phyloP scores from a whole-genome alignment of 2,113 vertebrate genomes.

The cattle (Bos taurus) region DNA sequence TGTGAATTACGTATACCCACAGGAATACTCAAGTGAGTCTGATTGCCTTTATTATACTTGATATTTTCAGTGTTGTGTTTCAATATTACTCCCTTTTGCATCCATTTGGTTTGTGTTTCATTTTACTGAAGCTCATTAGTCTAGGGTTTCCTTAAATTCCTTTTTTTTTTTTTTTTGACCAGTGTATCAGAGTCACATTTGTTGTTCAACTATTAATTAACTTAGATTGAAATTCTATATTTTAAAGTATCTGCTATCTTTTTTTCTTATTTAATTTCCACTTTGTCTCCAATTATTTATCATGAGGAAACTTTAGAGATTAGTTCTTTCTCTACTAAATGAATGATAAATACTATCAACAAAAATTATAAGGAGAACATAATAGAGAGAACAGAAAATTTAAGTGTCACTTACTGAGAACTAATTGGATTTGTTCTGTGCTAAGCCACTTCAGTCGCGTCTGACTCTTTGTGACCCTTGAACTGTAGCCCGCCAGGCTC shows the following conservation, averaged over 20 bases:
- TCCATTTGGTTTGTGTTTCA: background rate
- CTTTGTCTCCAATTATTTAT: background rate
- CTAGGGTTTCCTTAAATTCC: background rate
- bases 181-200: background rate
- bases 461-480: background rate
- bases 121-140: background rate
- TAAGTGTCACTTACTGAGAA: background rate
- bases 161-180: background rate
- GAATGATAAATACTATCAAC: background rate
- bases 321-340: background rate
- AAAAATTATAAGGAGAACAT: background rate
- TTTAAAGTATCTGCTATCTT: background rate
- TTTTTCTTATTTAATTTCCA: background rate
- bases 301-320: background rate
- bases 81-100: background rate
- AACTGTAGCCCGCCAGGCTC: background rate
- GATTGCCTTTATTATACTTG: background rate
- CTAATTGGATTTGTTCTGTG: background rate
- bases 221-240: background rate
- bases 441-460: accelerated
- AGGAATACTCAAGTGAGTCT: background rate
- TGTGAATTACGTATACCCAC: background rate
- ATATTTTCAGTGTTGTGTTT: background rate
- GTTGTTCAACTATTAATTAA: background rate
- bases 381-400: background rate